Evolutionary conservation across 92 coral and sea anemone genomes (phyloP).

Genomic region (Parazoanthus swiftii): DNA sequence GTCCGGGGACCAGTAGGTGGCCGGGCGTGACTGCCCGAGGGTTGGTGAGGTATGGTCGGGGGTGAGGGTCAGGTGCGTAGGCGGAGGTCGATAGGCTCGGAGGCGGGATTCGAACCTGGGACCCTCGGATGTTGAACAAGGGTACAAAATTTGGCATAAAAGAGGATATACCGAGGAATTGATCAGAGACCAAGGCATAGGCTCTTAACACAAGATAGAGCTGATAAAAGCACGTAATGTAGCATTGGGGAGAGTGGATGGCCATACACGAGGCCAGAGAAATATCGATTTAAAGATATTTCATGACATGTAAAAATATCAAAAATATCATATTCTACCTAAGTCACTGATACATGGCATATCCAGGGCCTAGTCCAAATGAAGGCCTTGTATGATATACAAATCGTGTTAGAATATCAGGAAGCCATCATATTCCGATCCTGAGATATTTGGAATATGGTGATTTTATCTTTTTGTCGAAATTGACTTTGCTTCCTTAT

Average conservation of each 20-base stretch:
- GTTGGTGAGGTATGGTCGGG: not conserved
- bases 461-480: not conserved
- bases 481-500: not conserved
- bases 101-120: slow-evolving; percentile 4
- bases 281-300: not conserved
- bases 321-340: not conserved
- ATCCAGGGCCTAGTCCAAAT: not conserved
- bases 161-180: not conserved
- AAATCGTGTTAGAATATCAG: not conserved
- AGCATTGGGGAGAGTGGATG: slow-evolving; percentile 13
- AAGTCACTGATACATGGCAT: not conserved
- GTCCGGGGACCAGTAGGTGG: not conserved
- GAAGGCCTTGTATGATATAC: not conserved
- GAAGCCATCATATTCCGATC: slow-evolving; percentile 8
- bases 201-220: slow-evolving; percentile 4
- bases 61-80: not conserved
- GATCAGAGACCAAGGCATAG: not conserved
- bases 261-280: slow-evolving; percentile 21
- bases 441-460: slow-evolving; percentile 18
- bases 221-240: slow-evolving; percentile 14
- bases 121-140: not conserved
- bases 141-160: not conserved
- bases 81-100: not conserved
- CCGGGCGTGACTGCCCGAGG: slow-evolving; percentile 1
- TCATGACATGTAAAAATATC: not conserved